Conservation (phyloP, 2,888 invertebrate species). For the Zaprionus lineosus region DNA sequence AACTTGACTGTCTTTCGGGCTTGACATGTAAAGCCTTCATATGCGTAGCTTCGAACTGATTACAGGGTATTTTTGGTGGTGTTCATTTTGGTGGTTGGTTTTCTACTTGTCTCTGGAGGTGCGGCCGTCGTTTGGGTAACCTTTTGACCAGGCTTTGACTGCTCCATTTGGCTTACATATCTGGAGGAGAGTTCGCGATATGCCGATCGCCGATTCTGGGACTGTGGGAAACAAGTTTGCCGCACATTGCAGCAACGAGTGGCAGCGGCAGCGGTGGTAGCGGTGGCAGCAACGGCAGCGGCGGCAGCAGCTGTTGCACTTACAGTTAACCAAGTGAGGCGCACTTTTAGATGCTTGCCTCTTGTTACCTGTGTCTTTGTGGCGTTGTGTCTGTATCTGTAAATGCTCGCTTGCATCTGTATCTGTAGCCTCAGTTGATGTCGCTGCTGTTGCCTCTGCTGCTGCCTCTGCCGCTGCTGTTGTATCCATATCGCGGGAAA, state of each 20-base stretch:
- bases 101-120: no score
- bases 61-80: constrained; percentile 24
- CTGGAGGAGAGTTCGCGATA: constrained; percentile 2
- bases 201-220: constrained; percentile 27
- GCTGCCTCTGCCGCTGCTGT: constrained; percentile 3
- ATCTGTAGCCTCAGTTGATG: not conserved
- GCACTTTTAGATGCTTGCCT: constrained; percentile 56
- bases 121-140: constrained; percentile 62
- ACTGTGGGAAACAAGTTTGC: constrained; percentile 54
- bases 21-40: no score
- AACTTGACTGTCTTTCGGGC: no score
- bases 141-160: constrained; percentile 72
- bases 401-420: no score
- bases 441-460: constrained; percentile 1
- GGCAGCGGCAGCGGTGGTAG: constrained; percentile 33
- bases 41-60: no score
- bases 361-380: constrained; percentile 13
- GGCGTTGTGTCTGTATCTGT: constrained; percentile 28
- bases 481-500: constrained; percentile 62
- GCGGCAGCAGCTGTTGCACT: constrained; percentile 45
- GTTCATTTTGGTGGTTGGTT: no score
- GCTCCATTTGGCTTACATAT: constrained; percentile 51
- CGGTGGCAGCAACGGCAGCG: constrained; percentile 29
- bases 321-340: constrained; percentile 53
- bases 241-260: constrained; percentile 40